Base-by-base conservation (phyloP, 2,888 invertebrate genomes). In the Tenodera sinensis region DNA sequence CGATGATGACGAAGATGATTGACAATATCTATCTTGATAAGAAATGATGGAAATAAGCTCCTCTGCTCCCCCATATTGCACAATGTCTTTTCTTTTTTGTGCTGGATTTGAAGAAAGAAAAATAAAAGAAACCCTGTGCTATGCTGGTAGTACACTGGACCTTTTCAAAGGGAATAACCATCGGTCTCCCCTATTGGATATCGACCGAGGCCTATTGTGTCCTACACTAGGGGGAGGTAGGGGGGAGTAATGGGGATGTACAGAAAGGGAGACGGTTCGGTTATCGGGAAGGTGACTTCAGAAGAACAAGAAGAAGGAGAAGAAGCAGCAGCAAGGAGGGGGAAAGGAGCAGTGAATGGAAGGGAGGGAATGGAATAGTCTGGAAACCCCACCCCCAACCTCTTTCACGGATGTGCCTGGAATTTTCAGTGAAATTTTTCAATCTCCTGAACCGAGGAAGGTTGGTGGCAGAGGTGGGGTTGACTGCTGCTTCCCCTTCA, bases 371-470 rank as follows among this genome's bases (percentile, higher is more conserved):
- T 71, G 54, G 54, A 71, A 71, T 71, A 71, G 54, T 71, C 84
- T 87, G 71, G 87, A 84, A n/a, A 54, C 85, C 30, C 89, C 83
- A 83, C 85, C 83, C 84, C 47, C 42, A 83, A 30, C 83, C 87
- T 88, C 83, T 71, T 14, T 34, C 85, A 47, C 83, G 47, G 85
- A 88, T 89, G 89, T 89, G 89, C 83, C 71, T 88, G 89, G 89
- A 89, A 89, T 89, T 88, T 87, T 84, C 89, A 89, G 89, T 86
- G 88, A 89, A 86, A 89, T 88, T 89, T 89, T 89, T 89, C 89
- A 89, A 89, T 89, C 89, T 88, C 88, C 54, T 71, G 54, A 71
- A 71, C 54, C 84, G 83, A 84, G 86, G 27, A 25, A 47, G 42
- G 85, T 4, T 84, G n/a, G n/a, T 30, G 42, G 54, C 84, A 83